A percentile compares a stretch with the other conserved stretches of the same genome.
phyloP scores from a whole-genome alignment of 2,113 vertebrate species.

The Malurus cyaneus region DNA sequence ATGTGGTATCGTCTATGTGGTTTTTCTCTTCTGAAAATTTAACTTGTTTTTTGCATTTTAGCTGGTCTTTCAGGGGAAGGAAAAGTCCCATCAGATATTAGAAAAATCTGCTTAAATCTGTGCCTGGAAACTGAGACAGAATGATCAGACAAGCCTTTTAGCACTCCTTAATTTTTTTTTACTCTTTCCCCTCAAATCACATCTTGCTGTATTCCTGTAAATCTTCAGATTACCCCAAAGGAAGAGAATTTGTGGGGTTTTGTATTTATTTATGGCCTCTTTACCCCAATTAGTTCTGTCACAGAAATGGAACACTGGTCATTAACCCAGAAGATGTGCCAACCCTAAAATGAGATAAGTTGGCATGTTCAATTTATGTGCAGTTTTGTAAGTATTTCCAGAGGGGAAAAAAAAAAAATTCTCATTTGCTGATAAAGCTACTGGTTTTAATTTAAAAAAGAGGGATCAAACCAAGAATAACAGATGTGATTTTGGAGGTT shows the following conservation, averaged over 20 bases:
- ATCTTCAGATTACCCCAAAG: constrained; percentile 5
- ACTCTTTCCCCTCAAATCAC: background rate
- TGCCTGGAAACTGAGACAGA: background rate
- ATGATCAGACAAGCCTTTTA: background rate
- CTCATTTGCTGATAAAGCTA: constrained; percentile 47
- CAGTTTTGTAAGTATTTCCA: constrained; percentile 47
- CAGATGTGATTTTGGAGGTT: constrained; percentile 49
- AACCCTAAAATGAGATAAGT: background rate
- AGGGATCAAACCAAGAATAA: constrained; percentile 58
- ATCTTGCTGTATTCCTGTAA: background rate
- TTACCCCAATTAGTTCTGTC: constrained; percentile 33
- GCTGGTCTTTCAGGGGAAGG: background rate
- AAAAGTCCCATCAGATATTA: background rate
- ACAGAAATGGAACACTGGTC: background rate
- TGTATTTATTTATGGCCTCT: background rate
- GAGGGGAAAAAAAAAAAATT: background rate
- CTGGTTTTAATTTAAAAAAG: constrained; percentile 62
- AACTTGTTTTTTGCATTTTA: background rate
- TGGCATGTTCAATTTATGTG: constrained; percentile 40
- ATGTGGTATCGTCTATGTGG: background rate
- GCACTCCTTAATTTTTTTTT: background rate
- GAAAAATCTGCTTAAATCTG: background rate
- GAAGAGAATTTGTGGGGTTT: background rate
- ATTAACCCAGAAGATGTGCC: constrained; percentile 29
- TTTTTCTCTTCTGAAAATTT: background rate